Base-by-base conservation (phyloP, 1,140 invertebrate species). In the Drosophila ambigua region DNA sequence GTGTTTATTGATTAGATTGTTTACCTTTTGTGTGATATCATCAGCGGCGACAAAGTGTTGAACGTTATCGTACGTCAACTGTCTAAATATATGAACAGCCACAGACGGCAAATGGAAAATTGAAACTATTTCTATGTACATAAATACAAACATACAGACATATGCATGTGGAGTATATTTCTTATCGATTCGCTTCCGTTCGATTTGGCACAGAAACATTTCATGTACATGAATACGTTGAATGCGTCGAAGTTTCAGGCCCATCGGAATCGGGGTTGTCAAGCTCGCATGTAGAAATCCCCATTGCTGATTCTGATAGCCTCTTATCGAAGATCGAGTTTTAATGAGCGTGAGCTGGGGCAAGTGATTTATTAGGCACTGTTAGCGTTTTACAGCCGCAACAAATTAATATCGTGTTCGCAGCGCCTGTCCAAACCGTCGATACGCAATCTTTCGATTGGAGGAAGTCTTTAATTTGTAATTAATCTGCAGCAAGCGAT, bases 1-100 rank as follows among this genome's bases (percentile, higher is more conserved):
- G 72, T 88, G 83, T 88, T 82, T 87, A 88, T 87, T 88, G 82
- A 87, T 87, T 88, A 87, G 82, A 87, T 87, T 87, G 83, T 87
- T 87, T 88, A 87, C 82, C 79, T 87, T 88, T 88, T 79, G 76
- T 77, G 75, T 87, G 83, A 87, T 88, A 87, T 82, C 82, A 87
- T 87, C 82, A 48, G 46, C 62, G 50, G 59, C 53, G 63, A 74
- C 63, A 71, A 69, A 65, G 67, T 77, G 72, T 64, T 72, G 48
- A 60, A 48, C 72, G 60, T 82, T 88, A 88, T 87, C 83, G 83
- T 79, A 78, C 82, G 82, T 85, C 82, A 85, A 85, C 82, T 87
- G 82, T 87, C 74, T 71, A 87, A 87, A 82, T 81, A 82, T 78
- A 66, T 69, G 52, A 71, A 69, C 64, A 74, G 39, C 28, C 28